Conservation (phyloP, 2,113 vertebrate genomes). For the Galemys pyrenaicus region DNA sequence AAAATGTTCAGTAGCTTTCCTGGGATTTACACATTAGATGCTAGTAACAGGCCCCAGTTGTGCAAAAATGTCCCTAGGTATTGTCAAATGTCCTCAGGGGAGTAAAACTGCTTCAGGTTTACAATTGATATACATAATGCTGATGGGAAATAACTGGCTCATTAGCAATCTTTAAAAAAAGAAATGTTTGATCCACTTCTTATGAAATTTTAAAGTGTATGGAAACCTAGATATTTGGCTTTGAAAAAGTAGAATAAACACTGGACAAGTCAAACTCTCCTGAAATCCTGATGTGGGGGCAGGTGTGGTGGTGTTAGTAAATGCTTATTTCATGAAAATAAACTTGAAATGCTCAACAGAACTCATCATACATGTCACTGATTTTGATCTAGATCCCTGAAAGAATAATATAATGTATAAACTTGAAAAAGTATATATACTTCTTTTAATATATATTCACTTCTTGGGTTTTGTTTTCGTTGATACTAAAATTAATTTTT, state of each 20-base stretch:
- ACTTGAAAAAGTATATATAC: not conserved
- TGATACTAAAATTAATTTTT: conserved; percentile 35
- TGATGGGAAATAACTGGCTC: not conserved
- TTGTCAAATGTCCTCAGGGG: not conserved
- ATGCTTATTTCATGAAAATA: conserved; percentile 32
- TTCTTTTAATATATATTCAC: not conserved
- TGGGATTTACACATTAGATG: not conserved
- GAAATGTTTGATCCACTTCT: not conserved
- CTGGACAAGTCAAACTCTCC: not conserved
- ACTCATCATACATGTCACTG: not conserved
- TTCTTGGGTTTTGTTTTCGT: not conserved
- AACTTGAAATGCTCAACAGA: not conserved
- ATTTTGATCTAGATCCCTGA: not conserved
- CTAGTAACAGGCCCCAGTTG: not conserved
- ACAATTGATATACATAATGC: not conserved
- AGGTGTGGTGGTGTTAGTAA: not conserved
- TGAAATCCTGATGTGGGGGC: not conserved
- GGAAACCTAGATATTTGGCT: not conserved
- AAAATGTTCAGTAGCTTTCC: not conserved
- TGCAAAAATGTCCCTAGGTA: not conserved
- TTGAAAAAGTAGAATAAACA: conserved; percentile 6
- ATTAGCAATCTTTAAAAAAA: not conserved
- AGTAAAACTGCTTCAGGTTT: not conserved
- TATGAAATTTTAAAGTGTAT: not conserved
- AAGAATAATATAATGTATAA: not conserved